Conservation (phyloP, 2,797 vertebrate genomes). For the Mormyrops attenuatus region DNA sequence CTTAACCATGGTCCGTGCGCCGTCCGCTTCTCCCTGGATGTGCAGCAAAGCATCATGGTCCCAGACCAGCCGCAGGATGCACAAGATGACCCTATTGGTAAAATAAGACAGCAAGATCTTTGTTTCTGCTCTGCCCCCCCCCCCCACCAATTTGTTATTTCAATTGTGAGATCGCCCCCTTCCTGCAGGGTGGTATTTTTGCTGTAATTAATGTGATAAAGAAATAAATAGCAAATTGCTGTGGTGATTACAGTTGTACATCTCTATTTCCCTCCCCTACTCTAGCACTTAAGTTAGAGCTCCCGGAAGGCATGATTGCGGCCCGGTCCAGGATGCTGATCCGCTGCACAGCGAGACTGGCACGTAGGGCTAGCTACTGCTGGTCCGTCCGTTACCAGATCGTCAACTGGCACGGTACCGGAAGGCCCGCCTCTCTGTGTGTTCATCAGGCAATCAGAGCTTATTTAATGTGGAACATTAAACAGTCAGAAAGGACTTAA, state of each 20-base stretch:
- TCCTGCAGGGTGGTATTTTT: neutral
- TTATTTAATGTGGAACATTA: neutral
- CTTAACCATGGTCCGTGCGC: conserved; percentile 73
- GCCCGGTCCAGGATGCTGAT: conserved; percentile 66
- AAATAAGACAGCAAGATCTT: neutral
- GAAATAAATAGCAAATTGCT: neutral
- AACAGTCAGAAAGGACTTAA: neutral
- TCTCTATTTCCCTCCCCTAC: neutral
- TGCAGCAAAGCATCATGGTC: conserved; percentile 63
- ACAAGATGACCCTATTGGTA: conserved; percentile 35
- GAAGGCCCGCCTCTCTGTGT: neutral
- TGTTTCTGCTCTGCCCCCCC: neutral
- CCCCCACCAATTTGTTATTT: neutral
- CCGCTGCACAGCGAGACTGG: conserved; percentile 55
- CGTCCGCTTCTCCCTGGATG: conserved; percentile 67
- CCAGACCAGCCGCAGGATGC: conserved; percentile 41
- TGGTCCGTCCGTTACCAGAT: conserved; percentile 77
- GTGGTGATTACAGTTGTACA: neutral
- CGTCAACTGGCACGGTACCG: conserved; percentile 60
- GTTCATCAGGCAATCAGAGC: neutral
- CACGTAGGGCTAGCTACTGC: conserved; percentile 56
- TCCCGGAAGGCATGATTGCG: conserved; percentile 56
- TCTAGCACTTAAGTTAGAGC: conserved; percentile 72
- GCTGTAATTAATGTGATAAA: neutral
- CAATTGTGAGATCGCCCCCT: neutral